These are phyloP conservation scores for Oryzias melastigma DNA, from an alignment of 2,113 vertebrate species.

Conservation along the genomic window DNA sequence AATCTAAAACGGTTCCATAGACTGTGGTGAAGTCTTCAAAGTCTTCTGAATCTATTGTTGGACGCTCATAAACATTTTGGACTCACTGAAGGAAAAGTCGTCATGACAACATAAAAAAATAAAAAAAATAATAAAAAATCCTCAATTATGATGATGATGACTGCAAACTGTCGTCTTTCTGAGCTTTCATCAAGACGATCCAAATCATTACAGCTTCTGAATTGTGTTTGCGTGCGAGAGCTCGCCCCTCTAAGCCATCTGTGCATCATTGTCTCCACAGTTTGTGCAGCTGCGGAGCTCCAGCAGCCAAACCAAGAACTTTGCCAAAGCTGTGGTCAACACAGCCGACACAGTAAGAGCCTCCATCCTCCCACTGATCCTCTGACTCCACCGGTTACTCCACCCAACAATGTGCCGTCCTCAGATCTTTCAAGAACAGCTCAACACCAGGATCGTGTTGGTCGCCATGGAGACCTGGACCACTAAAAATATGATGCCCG, in stretches of 20 bases:
- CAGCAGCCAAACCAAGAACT: slow-evolving; percentile 90
- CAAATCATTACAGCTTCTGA: too few relatives aligned
- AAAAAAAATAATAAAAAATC: too few relatives aligned
- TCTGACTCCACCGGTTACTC: neutral
- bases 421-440: slow-evolving; percentile 94
- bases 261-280: slow-evolving; percentile 65
- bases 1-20: too few relatives aligned
- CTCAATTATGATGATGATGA: too few relatives aligned
- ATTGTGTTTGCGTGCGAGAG: slow-evolving; percentile 8
- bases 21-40: too few relatives aligned
- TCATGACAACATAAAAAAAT: too few relatives aligned
- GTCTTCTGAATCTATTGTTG: too few relatives aligned
- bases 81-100: too few relatives aligned
- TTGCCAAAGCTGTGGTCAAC: slow-evolving; percentile 95
- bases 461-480: slow-evolving; percentile 97
- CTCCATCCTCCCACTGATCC: slow-evolving; percentile 15
- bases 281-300: slow-evolving; percentile 87
- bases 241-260: slow-evolving; percentile 29
- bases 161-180: too few relatives aligned
- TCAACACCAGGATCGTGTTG: slow-evolving; percentile 94
- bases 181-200: too few relatives aligned
- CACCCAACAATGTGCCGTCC: slow-evolving; percentile 24
- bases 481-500: slow-evolving; percentile 84
- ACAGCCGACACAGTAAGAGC: slow-evolving; percentile 89
- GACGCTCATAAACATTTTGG: too few relatives aligned